A percentile compares a stretch with the other conserved stretches of the same genome.
Conservation (phyloP, 2,113 vertebrate genomes). For the Plecturocebus donacophilus region DNA sequence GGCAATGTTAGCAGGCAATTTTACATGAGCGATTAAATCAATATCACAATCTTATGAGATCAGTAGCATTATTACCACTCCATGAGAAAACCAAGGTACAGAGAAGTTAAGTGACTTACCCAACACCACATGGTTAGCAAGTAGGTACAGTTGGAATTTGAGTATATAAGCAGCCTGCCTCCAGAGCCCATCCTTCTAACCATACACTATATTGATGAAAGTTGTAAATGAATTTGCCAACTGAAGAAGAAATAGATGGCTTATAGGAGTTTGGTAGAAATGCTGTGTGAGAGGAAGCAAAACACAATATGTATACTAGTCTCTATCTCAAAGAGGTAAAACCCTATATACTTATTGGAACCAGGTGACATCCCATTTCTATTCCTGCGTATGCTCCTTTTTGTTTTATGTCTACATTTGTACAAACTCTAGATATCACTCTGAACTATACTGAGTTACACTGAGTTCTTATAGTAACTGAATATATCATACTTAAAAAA, state of each 20-base stretch:
- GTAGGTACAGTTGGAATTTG: neutral
- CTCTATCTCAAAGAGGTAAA: slow-evolving; percentile 8
- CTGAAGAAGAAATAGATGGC: neutral
- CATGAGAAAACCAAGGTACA: neutral
- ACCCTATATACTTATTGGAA: neutral
- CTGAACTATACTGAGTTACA: neutral
- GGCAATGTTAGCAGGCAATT: neutral
- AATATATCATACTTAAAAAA: neutral
- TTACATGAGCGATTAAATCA: neutral
- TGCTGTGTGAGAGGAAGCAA: neutral
- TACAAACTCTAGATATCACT: neutral
- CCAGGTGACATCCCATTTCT: neutral
- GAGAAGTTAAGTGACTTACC: neutral
- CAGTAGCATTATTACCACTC: neutral
- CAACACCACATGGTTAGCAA: neutral
- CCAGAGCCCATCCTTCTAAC: neutral
- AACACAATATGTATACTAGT: neutral
- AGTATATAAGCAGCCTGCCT: neutral
- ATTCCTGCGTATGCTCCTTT: neutral
- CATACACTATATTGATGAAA: neutral
- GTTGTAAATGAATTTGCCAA: neutral
- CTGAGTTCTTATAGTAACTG: neutral
- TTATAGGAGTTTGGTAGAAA: neutral
- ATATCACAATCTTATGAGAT: neutral
- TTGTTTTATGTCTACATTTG: neutral